Evolutionary conservation across 1,140 invertebrate genomes (phyloP).

Genomic region (Hypsibius dujardini): DNA sequence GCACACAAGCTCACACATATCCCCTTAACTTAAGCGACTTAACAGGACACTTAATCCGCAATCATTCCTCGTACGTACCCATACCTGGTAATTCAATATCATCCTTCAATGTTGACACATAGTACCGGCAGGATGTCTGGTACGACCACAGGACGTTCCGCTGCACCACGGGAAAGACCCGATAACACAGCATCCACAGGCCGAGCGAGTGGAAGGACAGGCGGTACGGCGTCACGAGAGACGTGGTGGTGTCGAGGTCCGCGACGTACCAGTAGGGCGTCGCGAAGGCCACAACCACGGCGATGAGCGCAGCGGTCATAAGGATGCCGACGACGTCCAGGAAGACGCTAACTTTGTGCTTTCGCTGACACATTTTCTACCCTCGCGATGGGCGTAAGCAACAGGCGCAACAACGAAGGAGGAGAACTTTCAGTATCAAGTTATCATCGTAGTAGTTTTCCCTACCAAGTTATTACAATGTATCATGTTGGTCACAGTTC

Average conservation of each 20-base stretch:
- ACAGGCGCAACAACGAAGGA: no score
- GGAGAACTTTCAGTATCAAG: no score
- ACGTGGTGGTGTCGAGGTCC: neutral
- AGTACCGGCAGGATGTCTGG: neutral
- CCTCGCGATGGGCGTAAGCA: no score
- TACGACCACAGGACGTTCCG: neutral
- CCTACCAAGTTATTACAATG: no score
- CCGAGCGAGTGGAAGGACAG: slow-evolving; percentile 4
- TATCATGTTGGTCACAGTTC: no score
- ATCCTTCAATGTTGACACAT: neutral
- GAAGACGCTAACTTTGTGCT: neutral
- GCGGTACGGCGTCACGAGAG: neutral
- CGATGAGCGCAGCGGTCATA: neutral
- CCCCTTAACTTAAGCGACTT: no score
- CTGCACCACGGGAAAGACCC: neutral
- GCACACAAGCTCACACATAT: no score
- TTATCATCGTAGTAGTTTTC: no score
- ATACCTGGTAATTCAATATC: slow-evolving; percentile 6
- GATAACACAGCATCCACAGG: slow-evolving; percentile 14
- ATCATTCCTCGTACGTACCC: no score
- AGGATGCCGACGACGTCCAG: neutral
- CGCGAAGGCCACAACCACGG: neutral
- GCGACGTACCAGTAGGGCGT: neutral
- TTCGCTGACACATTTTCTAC: neutral
- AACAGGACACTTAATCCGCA: neutral